Conservation (phyloP, 1,140 invertebrate species). For the Apis dorsata region DNA sequence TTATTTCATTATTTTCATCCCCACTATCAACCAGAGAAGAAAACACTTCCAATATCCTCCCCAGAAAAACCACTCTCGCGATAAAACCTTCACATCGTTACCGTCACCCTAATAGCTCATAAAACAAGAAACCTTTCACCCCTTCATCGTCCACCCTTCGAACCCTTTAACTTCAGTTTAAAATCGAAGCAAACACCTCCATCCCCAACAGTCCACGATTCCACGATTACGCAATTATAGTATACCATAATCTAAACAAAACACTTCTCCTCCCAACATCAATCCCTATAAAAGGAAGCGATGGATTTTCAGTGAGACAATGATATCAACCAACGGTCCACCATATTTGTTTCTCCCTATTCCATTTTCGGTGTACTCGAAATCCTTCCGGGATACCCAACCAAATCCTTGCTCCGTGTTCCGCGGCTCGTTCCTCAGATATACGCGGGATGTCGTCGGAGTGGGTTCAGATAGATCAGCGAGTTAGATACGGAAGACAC, state of each 20-base stretch:
- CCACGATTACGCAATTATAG: background rate
- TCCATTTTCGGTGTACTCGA: constrained; percentile 38
- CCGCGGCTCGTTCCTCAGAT: constrained; percentile 43
- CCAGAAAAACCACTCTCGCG: background rate
- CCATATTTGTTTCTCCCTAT: constrained; percentile 47
- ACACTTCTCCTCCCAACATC: background rate
- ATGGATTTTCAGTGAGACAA: constrained; percentile 5
- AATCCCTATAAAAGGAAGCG: background rate
- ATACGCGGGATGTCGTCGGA: constrained; percentile 21
- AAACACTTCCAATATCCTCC: background rate
- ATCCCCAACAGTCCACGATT: background rate
- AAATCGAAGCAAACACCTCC: background rate
- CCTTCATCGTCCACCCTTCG: too few relatives aligned
- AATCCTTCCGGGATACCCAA: constrained; percentile 17
- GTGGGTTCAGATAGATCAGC: constrained; percentile 45
- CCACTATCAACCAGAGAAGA: background rate
- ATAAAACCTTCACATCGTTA: background rate
- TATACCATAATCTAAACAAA: constrained; percentile 18
- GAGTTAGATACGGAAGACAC: constrained; percentile 39
- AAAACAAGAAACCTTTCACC: too few relatives aligned
- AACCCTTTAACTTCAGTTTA: background rate
- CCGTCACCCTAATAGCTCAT: background rate
- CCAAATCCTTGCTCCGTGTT: constrained; percentile 44
- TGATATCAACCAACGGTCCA: constrained; percentile 11
- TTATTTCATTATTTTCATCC: background rate